These are phyloP conservation scores for Tachyglossus aculeatus DNA, from an alignment of 2,797 vertebrate genomes.

Conservation along the genomic window DNA sequence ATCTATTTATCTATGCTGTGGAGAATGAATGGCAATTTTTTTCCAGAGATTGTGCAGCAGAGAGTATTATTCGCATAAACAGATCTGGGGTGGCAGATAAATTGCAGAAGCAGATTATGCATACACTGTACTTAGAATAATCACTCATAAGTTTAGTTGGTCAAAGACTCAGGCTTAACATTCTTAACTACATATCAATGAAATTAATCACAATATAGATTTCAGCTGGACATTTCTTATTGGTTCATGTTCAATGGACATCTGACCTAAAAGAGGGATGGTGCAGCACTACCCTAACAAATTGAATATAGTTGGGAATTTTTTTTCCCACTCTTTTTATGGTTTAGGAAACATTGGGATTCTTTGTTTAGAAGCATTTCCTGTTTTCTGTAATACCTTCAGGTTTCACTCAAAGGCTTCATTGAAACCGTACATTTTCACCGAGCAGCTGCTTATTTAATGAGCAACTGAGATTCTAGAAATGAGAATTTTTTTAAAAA, in stretches of 20 bases:
- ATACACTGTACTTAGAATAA: neutral
- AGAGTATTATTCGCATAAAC: no score
- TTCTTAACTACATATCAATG: neutral
- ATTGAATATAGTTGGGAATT: neutral
- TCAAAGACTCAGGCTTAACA: neutral
- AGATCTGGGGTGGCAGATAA: no score
- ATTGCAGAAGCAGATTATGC: neutral
- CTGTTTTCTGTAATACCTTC: conserved; percentile 1
- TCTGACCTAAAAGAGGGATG: no score
- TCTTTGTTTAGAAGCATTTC: neutral
- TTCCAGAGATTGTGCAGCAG: no score
- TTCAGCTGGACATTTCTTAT: neutral
- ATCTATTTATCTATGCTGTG: no score
- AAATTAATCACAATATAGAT: neutral
- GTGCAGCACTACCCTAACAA: neutral
- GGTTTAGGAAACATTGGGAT: conserved; percentile 16
- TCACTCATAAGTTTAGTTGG: neutral
- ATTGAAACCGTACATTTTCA: neutral
- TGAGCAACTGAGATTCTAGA: no score
- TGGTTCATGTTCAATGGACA: neutral
- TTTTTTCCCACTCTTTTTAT: conserved; percentile 13
- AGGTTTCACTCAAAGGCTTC: conserved; percentile 6
- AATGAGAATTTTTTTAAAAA: no score
- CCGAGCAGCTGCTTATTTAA: no score
- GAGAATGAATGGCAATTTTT: no score